Evolutionary conservation across 2,888 invertebrate genomes (phyloP).

Genomic region (Hydroisotoma schaefferi): DNA sequence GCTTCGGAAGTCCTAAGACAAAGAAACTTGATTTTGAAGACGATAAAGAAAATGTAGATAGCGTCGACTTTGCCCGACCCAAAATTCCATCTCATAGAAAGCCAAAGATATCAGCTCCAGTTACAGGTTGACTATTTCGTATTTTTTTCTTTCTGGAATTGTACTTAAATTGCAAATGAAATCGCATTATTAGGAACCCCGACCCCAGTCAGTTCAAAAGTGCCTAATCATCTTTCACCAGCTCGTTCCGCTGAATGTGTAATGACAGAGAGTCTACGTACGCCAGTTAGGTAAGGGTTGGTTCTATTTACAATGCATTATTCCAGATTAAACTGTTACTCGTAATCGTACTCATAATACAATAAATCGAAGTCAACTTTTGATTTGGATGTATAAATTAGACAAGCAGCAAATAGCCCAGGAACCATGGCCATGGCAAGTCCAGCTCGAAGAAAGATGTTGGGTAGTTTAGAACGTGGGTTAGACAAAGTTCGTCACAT

Average conservation of each 20-base stretch:
- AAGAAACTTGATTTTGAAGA: neutral
- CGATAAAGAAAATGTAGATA: conserved; percentile 42
- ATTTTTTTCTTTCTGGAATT: conserved; percentile 1
- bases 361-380: too few species aligned
- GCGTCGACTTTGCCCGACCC: conserved; percentile 51
- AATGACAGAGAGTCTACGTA: conserved; percentile 51
- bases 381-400: neutral
- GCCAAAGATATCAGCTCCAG: too few species aligned
- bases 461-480: conserved; percentile 68
- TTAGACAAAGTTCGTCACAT: conserved; percentile 65
- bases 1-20: conserved; percentile 50
- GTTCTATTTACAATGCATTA: too few species aligned
- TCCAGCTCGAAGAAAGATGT: conserved; percentile 60
- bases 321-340: too few species aligned
- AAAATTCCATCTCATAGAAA: conserved; percentile 51
- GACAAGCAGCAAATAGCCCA: neutral
- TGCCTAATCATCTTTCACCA: conserved; percentile 50
- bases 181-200: neutral
- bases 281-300: conserved; percentile 36
- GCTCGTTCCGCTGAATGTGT: conserved; percentile 56
- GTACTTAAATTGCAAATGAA: neutral
- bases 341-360: too few species aligned
- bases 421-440: conserved; percentile 47
- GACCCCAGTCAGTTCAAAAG: neutral
- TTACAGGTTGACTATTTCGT: too few species aligned